Percentiles rank a stretch among this genome's conserved stretches.
phyloP scores from a whole-genome alignment of 1,140 invertebrate species.

The Cotesia vestalis region DNA sequence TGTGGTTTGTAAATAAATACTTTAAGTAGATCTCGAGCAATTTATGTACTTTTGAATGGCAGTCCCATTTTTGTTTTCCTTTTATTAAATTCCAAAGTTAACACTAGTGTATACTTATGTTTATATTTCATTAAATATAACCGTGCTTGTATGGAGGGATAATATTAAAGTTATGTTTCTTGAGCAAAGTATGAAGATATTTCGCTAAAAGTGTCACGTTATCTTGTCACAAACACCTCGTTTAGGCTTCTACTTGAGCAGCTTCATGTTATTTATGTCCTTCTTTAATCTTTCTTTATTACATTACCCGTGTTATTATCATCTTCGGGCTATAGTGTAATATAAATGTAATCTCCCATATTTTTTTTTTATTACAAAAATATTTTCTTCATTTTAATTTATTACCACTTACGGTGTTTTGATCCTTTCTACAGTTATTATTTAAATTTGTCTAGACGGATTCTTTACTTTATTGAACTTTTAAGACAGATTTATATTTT shows the following conservation, averaged over 20 bases:
- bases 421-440: too few relatives aligned
- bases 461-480: too few relatives aligned
- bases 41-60: too few relatives aligned
- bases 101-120: background rate
- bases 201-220: slow-evolving; percentile 26
- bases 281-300: slow-evolving; percentile 18
- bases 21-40: too few relatives aligned
- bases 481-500: too few relatives aligned
- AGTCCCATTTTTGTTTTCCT: too few relatives aligned
- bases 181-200: slow-evolving; percentile 14
- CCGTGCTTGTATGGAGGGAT: background rate
- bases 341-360: slow-evolving; percentile 7
- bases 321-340: background rate
- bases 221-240: slow-evolving; percentile 18
- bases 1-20: too few relatives aligned
- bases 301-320: background rate
- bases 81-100: background rate
- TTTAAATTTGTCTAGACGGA: too few relatives aligned
- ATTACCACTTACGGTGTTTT: too few relatives aligned
- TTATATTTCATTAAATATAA: background rate
- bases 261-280: slow-evolving; percentile 18
- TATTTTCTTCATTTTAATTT: too few relatives aligned
- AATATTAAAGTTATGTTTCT: background rate
- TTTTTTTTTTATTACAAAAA: background rate
- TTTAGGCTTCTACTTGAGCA: slow-evolving; percentile 13